Base-by-base conservation (phyloP, 2,888 invertebrate species). In the Euspilapteryx auroguttella region DNA sequence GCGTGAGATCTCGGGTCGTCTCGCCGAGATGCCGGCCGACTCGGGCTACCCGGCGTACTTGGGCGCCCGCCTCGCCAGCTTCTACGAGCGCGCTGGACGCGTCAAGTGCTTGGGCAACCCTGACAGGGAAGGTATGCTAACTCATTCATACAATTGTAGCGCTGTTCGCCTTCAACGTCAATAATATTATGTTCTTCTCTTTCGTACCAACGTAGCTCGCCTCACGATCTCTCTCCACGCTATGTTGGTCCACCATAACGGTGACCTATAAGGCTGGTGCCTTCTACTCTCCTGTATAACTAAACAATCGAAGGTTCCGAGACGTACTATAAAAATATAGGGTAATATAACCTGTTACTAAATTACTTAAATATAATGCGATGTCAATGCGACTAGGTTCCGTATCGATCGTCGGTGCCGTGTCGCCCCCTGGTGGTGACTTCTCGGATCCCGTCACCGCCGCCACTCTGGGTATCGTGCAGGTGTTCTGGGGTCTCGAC, bases 21-120 rank as follows among this genome's bases (percentile, higher is more conserved):
- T 99, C 59, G 99, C 99, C 59, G 99, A 99, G 83, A 99, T 99
- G 99, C 99, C 99, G 55, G 99, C 99, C 47, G 95, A 94, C 80
- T 86, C 87, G 26, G 99, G 99, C 57, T 99, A 99, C 77, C 99
- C 99, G 24, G 99, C 99, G 33, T 99, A 99, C 77, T 81, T 99
- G 56, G 97, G 97, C 30, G 98, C 99, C 8, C 86, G 99, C 41
- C 80, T 99, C 39, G 99, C 99, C 44, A 95, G 95, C 55, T 99
- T 99, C 84, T 99, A 99, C 79, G 99, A 99, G 81, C 85, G 99
- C 52, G 99, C 99, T 39, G 99, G 99, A 39, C 85, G 98, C 34
- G 94, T 98, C 42, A 94, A 93, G 75, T 97, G 96, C 53, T 77
- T 98, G 35, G 97, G 98, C 45, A 98, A 96, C 75, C 99, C 99